Conservation (phyloP, 2,888 invertebrate genomes). For the Drosophila helvetica region DNA sequence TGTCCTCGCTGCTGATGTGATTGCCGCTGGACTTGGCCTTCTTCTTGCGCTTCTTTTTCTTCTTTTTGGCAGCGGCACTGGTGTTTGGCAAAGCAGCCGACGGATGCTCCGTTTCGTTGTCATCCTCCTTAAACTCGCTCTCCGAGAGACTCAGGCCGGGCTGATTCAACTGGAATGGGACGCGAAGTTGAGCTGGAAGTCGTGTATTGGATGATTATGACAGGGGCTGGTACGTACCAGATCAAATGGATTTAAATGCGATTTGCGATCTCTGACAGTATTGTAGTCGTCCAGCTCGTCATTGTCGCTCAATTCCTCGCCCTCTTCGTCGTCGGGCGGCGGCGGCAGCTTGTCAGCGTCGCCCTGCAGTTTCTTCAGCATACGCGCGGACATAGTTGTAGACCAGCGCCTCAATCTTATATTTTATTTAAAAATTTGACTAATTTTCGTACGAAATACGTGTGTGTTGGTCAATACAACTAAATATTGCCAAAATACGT, state of each 20-base stretch:
- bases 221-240: conserved; percentile 85
- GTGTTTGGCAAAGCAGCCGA: conserved; percentile 83
- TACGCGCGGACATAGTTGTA: conserved; percentile 87
- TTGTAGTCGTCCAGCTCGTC: conserved; percentile 84
- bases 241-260: conserved; percentile 88
- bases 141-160: conserved; percentile 86
- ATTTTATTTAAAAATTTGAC: conserved; percentile 8
- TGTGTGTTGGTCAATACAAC: conserved; percentile 2
- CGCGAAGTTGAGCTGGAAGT: conserved; percentile 39
- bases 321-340: conserved; percentile 80
- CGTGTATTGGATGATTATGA: neutral
- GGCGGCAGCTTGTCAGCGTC: conserved; percentile 84
- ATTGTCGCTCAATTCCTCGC: conserved; percentile 85
- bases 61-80: conserved; percentile 86
- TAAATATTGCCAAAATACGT: too few relatives aligned
- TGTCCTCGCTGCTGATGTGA: conserved; percentile 87
- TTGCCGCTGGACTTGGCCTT: conserved; percentile 85
- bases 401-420: neutral
- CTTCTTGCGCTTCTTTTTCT: conserved; percentile 87
- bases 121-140: conserved; percentile 89
- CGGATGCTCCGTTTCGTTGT: conserved; percentile 87
- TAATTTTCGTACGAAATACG: conserved; percentile 32
- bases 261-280: conserved; percentile 85
- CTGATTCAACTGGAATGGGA: conserved; percentile 85
- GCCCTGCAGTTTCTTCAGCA: conserved; percentile 87